Base-by-base conservation (phyloP, 2,113 vertebrate species). In the Ellobius talpinus region DNA sequence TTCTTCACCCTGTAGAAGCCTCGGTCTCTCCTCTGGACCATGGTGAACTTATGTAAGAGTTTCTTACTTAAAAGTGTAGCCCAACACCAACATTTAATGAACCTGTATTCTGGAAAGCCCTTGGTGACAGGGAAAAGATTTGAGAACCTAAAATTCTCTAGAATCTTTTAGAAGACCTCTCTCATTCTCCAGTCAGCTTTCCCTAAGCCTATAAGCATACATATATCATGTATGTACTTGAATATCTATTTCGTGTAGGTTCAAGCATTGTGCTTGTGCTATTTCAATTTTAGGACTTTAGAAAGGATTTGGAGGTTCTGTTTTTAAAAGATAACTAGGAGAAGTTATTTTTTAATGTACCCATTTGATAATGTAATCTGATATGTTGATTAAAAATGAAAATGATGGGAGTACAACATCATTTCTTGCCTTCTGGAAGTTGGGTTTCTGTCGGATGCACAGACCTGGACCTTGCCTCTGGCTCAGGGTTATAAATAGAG, bases 321-420 rank as follows among this genome's bases (percentile, higher is more conserved):
- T 66, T 29, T 93, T 91, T 70, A 78, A 90, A 39, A 76, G 6
- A 10, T 93, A 21, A 72, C 16, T 45, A 89, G 91, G 31, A 90
- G 13, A 93, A 74, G 94, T 31, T 26, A 21, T 76, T 91, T 95
- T 95, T 93, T 72, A 95, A 45, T 93, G 26, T 42, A 9, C 77
- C 42, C 31, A 79, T 82, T 89, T 21, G 26, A 68, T 89, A 90
- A 88, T 89, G 73, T 86, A 82, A 95, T 68, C 26, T 90, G 33
- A 65, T 81, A 23, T 42, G 2, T 52, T 90, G 74, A 58, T 33
- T 3, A 42, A 17, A 16, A 55, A 29, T 61, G 42, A 52, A 3
- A 7, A 96, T 90, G 61, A n/a, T 58, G 81, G 85, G 92, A 74
- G 82, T 42, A 21, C n/a, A 92, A 33, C 0, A 1, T 33, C 33